Evolutionary conservation across 2,113 vertebrate species (phyloP).

Genomic region (Ondatra zibethicus): DNA sequence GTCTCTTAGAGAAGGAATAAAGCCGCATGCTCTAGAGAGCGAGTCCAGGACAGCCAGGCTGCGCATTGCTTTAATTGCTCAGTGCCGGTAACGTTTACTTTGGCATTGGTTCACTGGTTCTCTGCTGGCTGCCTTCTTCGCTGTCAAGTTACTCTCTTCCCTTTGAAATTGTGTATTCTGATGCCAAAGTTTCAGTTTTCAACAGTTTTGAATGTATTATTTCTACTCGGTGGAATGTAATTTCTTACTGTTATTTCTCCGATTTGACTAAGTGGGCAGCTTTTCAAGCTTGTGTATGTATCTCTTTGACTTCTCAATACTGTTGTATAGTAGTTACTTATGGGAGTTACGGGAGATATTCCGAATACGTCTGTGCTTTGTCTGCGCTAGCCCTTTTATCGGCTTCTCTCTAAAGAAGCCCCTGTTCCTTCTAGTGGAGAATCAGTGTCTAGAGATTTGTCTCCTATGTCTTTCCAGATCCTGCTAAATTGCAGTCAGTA

Average conservation of each 20-base stretch:
- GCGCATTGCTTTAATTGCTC: background rate
- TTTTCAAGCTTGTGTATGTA: background rate
- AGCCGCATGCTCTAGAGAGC: background rate
- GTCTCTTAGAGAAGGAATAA: background rate
- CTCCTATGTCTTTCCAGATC: background rate
- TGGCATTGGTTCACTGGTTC: background rate
- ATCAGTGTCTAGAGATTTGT: background rate
- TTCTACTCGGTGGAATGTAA: background rate
- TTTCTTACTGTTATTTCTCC: background rate
- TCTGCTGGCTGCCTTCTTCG: background rate
- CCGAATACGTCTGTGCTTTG: background rate
- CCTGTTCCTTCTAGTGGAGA: background rate
- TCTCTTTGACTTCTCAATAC: background rate
- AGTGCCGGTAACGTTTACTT: background rate
- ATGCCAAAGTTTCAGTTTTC: background rate
- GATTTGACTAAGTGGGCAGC: background rate
- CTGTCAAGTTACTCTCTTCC: background rate
- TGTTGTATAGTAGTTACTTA: background rate
- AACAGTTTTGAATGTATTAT: background rate
- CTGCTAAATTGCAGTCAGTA: background rate
- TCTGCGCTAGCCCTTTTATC: background rate
- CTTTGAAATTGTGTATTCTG: background rate
- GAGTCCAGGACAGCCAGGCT: too few species aligned
- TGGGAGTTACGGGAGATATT: background rate
- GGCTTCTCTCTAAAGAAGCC: background rate